Percentiles rank a stretch among this genome's conserved stretches.
These are phyloP conservation scores for Cyclopterus lumpus DNA, from an alignment of 2,797 vertebrate species.

Conservation along the genomic window DNA sequence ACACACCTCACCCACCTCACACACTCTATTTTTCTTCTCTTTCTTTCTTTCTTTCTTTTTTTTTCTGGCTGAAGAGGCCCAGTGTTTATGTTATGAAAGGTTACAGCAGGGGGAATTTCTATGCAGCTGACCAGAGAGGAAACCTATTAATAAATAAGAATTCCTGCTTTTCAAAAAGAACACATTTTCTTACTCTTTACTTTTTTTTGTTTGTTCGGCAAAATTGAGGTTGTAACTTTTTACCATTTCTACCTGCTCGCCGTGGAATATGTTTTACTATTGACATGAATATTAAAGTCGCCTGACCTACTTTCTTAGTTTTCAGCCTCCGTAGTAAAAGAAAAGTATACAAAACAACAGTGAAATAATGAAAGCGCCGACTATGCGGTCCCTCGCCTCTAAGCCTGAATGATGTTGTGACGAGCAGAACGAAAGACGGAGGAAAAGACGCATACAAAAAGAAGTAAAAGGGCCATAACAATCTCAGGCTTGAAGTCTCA, in stretches of 20 bases:
- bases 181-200: slow-evolving; percentile 7
- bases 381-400: slow-evolving; percentile 22
- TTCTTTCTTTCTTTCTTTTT: slow-evolving; percentile 5
- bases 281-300: slow-evolving; percentile 56
- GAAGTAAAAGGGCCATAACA: slow-evolving; percentile 29
- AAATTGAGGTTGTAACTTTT: slow-evolving; percentile 53
- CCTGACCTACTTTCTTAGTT: slow-evolving; percentile 58
- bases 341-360: slow-evolving; percentile 55
- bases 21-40: neutral
- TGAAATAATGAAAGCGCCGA: slow-evolving; percentile 51
- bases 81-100: slow-evolving; percentile 47
- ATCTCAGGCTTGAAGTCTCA: slow-evolving; percentile 36
- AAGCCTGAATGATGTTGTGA: slow-evolving; percentile 38
- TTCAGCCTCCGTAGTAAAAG: slow-evolving; percentile 28
- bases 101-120: slow-evolving; percentile 4
- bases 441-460: slow-evolving; percentile 7
- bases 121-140: slow-evolving; percentile 17
- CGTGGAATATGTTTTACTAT: slow-evolving; percentile 44
- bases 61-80: slow-evolving; percentile 27
- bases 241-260: slow-evolving; percentile 17
- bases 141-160: slow-evolving; percentile 13
- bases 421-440: slow-evolving; percentile 27
- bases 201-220: slow-evolving; percentile 22
- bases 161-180: slow-evolving; percentile 5
- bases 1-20: neutral